Conservation (phyloP, 2,888 invertebrate species). For the Amblyteles armatorius region DNA sequence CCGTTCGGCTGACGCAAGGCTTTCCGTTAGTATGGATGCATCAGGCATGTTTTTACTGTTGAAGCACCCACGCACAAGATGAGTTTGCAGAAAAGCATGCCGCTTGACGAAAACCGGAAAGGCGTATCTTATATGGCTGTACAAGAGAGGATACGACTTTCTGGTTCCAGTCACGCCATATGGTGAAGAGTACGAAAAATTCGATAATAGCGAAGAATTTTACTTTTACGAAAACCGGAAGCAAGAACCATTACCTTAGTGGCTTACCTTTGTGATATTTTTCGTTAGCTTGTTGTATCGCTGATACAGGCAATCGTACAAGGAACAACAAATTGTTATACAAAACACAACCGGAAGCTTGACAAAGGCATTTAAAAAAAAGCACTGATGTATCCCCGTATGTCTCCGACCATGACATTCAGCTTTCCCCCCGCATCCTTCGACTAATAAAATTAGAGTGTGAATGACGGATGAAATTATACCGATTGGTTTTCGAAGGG, state of each 20-base stretch:
- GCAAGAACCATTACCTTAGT: neutral
- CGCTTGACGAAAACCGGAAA: neutral
- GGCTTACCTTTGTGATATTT: neutral
- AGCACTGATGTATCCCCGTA: neutral
- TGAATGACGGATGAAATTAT: conserved; percentile 4
- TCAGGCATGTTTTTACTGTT: neutral
- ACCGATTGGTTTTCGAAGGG: neutral
- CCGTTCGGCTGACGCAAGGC: neutral
- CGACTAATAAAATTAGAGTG: neutral
- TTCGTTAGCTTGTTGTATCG: neutral
- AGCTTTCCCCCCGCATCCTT: neutral
- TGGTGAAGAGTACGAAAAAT: neutral
- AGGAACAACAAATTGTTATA: neutral
- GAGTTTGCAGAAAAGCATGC: neutral
- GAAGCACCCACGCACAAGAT: neutral
- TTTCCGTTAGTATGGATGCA: neutral
- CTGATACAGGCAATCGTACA: neutral
- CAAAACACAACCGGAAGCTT: neutral
- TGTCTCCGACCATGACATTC: neutral
- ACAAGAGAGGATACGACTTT: neutral
- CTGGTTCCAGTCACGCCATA: neutral
- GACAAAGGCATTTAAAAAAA: neutral
- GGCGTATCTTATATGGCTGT: neutral
- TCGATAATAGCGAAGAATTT: too few relatives aligned
- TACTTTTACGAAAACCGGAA: neutral